A percentile compares a stretch with the other conserved stretches of the same genome.
Conservation (phyloP, 1,140 invertebrate species). For the Agraylea sexmaculata region DNA sequence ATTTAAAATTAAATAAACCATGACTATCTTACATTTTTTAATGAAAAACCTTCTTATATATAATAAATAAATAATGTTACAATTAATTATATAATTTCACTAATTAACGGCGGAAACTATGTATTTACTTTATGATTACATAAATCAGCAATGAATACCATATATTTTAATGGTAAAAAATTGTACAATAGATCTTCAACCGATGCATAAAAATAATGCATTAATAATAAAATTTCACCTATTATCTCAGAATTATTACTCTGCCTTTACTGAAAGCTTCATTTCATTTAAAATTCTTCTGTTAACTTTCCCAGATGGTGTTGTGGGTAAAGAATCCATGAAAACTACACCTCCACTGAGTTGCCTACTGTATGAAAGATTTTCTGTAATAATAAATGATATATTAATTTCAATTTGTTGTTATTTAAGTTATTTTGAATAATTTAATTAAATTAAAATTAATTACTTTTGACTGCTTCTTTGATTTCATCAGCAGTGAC, state of each 20-base stretch:
- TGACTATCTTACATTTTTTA: too few species aligned
- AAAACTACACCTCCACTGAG: slow-evolving; percentile 19
- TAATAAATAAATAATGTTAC: too few species aligned
- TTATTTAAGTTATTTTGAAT: not conserved
- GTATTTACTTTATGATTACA: too few species aligned
- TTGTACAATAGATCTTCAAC: too few species aligned
- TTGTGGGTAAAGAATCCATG: slow-evolving; percentile 14
- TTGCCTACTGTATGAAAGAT: slow-evolving; percentile 17
- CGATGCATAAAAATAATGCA: too few species aligned
- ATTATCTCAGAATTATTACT: not conserved
- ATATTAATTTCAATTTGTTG: not conserved
- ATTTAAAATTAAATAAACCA: too few species aligned
- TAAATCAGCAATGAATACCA: too few species aligned
- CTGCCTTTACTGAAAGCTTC: slow-evolving; percentile 7
- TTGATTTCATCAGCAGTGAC: slow-evolving; percentile 27
- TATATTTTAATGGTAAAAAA: too few species aligned
- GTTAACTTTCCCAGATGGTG: slow-evolving; percentile 17
- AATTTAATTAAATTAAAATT: slow-evolving; percentile 1
- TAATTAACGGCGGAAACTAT: too few species aligned
- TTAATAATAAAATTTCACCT: not conserved
- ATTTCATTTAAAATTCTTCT: slow-evolving; percentile 14
- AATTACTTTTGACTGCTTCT: slow-evolving; percentile 23
- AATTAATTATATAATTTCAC: too few species aligned
- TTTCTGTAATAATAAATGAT: slow-evolving; percentile 16
- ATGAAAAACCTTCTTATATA: too few species aligned